Conservation (phyloP, 2,888 invertebrate species). For the Tetragonisca angustula region DNA sequence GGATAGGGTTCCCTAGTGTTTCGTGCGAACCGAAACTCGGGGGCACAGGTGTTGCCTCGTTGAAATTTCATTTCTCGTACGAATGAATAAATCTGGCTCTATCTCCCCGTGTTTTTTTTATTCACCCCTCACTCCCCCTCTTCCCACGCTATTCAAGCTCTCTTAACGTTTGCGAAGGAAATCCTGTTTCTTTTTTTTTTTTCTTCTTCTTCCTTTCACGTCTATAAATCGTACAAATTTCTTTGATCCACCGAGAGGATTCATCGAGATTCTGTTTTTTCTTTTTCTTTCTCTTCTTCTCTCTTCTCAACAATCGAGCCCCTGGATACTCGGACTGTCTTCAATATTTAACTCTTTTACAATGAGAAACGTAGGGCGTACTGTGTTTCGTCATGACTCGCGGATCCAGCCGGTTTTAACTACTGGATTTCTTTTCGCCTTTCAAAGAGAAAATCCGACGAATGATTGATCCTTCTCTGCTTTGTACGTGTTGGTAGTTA, state of each 20-base stretch:
- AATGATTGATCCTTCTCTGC: background rate
- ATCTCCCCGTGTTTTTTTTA: conserved; percentile 22
- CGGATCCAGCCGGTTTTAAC: too few species aligned
- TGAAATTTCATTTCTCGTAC: conserved; percentile 70
- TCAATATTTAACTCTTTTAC: background rate
- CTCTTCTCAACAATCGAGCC: too few species aligned
- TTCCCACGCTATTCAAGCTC: background rate
- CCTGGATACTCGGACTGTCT: background rate
- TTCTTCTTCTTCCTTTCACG: background rate
- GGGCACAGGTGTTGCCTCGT: conserved; percentile 69
- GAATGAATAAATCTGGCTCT: conserved; percentile 74
- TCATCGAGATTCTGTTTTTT: background rate
- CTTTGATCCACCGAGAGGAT: conserved; percentile 26
- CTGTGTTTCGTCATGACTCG: background rate
- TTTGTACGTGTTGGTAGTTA: background rate
- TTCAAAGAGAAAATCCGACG: background rate
- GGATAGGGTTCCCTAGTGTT: conserved; percentile 33
- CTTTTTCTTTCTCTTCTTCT: background rate
- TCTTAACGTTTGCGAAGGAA: conserved; percentile 15
- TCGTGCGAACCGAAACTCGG: conserved; percentile 22
- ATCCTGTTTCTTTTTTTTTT: background rate
- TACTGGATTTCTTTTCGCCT: background rate
- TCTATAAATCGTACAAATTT: conserved; percentile 64
- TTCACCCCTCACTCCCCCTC: background rate
- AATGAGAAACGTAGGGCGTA: background rate